Evolutionary conservation across 2,888 invertebrate species (phyloP).

Genomic region (Deilephila porcellus): DNA sequence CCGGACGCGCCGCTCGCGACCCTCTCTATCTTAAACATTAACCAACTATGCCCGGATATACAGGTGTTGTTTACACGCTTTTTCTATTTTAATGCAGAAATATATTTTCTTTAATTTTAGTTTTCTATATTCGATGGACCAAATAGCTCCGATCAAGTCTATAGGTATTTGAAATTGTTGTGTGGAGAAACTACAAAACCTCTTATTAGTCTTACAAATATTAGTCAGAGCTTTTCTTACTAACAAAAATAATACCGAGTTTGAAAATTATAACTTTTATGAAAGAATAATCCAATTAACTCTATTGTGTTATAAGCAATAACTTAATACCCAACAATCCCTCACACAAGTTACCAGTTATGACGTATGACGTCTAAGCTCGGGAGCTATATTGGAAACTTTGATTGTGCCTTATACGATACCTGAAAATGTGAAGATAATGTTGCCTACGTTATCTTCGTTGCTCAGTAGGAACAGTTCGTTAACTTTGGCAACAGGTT

Average conservation of each 20-base stretch:
- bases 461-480: conserved; percentile 42
- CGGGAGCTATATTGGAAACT: conserved; percentile 11
- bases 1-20: conserved; percentile 69
- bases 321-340: background rate
- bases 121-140: too few species aligned
- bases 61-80: conserved; percentile 34
- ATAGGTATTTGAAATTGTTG: too few species aligned
- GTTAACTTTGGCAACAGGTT: conserved; percentile 64
- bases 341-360: background rate
- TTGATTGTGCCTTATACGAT: conserved; percentile 11
- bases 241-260: too few species aligned
- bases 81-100: background rate
- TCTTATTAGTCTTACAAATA: too few species aligned
- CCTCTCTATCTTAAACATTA: conserved; percentile 62
- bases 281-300: background rate
- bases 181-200: too few species aligned
- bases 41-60: conserved; percentile 45
- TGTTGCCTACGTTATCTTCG: conserved; percentile 39
- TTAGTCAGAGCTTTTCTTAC: too few species aligned
- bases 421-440: conserved; percentile 27
- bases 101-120: background rate
- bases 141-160: too few species aligned
- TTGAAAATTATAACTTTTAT: background rate
- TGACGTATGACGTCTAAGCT: background rate
- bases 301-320: background rate